These are phyloP conservation scores for Megamerina dolium DNA, from an alignment of 2,888 invertebrate species.

Conservation along the genomic window DNA sequence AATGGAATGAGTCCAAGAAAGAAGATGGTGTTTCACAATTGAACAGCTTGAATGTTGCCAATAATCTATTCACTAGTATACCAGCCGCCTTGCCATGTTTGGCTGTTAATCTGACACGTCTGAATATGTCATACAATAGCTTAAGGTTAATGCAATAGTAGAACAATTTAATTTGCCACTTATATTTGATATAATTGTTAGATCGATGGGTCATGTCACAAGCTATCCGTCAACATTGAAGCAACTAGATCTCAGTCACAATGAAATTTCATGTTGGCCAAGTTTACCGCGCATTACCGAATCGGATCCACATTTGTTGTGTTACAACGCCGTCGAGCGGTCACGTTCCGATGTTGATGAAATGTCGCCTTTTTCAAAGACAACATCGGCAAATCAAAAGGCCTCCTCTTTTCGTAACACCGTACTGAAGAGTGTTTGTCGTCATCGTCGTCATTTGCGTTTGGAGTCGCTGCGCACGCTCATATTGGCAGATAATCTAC, in stretches of 20 bases:
- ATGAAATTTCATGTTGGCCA: constrained; percentile 86
- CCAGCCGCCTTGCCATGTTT: constrained; percentile 86
- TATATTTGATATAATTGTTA: constrained; percentile 24
- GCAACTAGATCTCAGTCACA: constrained; percentile 88
- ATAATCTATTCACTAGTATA: constrained; percentile 83
- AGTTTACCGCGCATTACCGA: constrained; percentile 67
- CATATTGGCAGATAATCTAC: constrained; percentile 77
- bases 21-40: constrained; percentile 60
- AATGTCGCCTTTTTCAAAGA: constrained; percentile 30
- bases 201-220: constrained; percentile 80
- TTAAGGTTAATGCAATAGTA: constrained; percentile 51
- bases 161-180: not conserved
- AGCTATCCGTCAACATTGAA: constrained; percentile 84
- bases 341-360: constrained; percentile 20
- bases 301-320: constrained; percentile 63
- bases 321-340: constrained; percentile 56
- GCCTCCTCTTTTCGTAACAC: constrained; percentile 61
- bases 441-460: constrained; percentile 75
- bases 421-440: constrained; percentile 74
- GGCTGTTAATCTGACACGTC: constrained; percentile 75
- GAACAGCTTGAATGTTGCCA: constrained; percentile 76
- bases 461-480: constrained; percentile 52
- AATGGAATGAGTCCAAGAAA: constrained; percentile 52
- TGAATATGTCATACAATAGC: constrained; percentile 89
- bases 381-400: constrained; percentile 28